Percentiles rank a stretch among this genome's conserved stretches.
Conservation (phyloP, 1,140 invertebrate species). For the Drosophila erecta region DNA sequence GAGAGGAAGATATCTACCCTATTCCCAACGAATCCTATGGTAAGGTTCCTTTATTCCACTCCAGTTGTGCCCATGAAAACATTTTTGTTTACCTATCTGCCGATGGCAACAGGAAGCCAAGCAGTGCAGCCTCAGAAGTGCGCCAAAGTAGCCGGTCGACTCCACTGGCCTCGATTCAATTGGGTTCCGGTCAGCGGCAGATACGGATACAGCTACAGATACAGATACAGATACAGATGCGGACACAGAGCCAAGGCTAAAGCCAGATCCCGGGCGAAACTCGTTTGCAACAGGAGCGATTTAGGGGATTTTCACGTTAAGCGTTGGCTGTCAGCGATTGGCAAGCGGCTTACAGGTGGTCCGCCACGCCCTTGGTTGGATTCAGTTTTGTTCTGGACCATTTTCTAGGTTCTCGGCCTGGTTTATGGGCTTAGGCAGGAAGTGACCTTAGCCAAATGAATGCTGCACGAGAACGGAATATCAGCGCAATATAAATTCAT, state of each 20-base stretch:
- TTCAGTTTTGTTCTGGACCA: constrained; percentile 9
- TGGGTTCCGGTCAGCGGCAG: constrained; percentile 31
- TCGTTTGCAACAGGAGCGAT: constrained; percentile 62
- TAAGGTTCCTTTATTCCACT: background rate
- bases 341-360: constrained; percentile 79
- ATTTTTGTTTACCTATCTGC: constrained; percentile 59
- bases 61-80: constrained; percentile 45
- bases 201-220: constrained; percentile 13
- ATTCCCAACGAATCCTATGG: background rate
- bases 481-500: constrained; percentile 9
- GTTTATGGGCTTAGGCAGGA: constrained; percentile 67
- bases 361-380: constrained; percentile 23
- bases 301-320: constrained; percentile 75
- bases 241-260: constrained; percentile 1
- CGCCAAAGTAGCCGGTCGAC: constrained; percentile 27
- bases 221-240: constrained; percentile 10
- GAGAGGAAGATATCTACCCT: constrained; percentile 13
- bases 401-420: constrained; percentile 19
- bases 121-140: constrained; percentile 39
- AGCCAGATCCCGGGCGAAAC: constrained; percentile 28
- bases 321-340: constrained; percentile 75
- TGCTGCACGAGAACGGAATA: constrained; percentile 10
- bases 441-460: constrained; percentile 68
- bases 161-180: constrained; percentile 32
- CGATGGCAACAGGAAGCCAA: constrained; percentile 38